Evolutionary conservation across 1,140 invertebrate genomes (phyloP), one percentile per base, ranked within the genome.

Genomic region (Drosophila asahinai): DNA sequence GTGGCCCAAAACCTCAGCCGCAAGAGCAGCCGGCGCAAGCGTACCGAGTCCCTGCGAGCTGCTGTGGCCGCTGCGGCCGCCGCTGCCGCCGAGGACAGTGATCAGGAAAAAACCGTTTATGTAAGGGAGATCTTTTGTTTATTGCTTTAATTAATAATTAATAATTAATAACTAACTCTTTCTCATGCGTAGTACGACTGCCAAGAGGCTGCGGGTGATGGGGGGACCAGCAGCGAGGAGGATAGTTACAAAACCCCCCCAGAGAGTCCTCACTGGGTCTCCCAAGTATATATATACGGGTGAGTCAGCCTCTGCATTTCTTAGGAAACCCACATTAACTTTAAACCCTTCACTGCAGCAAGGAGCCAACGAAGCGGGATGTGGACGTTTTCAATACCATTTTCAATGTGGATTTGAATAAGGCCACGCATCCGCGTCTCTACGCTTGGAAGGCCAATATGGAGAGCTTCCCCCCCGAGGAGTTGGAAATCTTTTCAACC

Each of bases 321-420:
- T 2, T 12, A n/a, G 3, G 27, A 1, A 14, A 5, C 17, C 8
- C 0, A 43, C 15, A 22, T 19, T 22, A 30, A 25, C n/a, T 5
- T 42, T 7, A 15, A 15, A 6, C 3, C 17, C 40, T n/a, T 33
- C 0, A n/a, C 2, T 94, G 59, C 83, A 96, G 96, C 11, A 94
- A 95, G 74, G 93, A 94, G 71, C 95, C 96, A 17, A 95, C 95
- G 0, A 96, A 96, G 89, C 94, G 95, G 59, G 96, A 97, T 93
- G 93, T 95, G 63, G 94, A 96, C 40, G 96, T 96, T 49, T 95
- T 94, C 65, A 95, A 96, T 80, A 96, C 96, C 7, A 86, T 97
- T 63, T 81, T 93, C 36, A 80, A 94, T 66, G 90, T 93, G 58
- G 33, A 93, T 9, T 91, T 97, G 49, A 93, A 94, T 33, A 82